Conservation (phyloP, 2,797 vertebrate genomes). For the Falco naumanni region DNA sequence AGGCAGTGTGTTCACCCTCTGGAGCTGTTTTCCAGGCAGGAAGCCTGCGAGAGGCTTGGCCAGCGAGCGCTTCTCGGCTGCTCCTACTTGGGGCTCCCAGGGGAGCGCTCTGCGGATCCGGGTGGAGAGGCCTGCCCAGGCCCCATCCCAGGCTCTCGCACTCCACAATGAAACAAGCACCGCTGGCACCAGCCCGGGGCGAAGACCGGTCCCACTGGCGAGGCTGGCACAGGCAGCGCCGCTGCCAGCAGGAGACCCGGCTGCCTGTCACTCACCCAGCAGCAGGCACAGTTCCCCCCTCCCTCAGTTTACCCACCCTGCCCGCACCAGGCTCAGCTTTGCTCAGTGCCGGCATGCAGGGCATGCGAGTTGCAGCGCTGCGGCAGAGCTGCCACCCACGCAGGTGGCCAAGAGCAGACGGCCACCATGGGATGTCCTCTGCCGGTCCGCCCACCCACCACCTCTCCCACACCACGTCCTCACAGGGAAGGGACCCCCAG, state of each 20-base stretch:
- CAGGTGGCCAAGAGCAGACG: accelerated
- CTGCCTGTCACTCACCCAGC: not conserved
- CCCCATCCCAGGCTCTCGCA: not conserved
- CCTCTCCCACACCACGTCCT: not conserved
- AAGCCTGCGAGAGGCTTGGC: not conserved
- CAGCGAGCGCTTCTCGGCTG: not conserved
- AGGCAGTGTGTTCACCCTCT: no score
- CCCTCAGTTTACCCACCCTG: not conserved
- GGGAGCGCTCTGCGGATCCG: not conserved
- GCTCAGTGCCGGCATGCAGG: accelerated
- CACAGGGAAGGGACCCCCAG: accelerated
- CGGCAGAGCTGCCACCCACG: not conserved
- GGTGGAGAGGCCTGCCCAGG: not conserved
- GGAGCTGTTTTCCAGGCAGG: not conserved
- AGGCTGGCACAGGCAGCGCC: not conserved
- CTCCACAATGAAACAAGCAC: no score
- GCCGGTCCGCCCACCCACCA: accelerated
- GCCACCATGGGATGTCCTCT: not conserved
- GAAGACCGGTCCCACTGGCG: not conserved
- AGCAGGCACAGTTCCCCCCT: accelerated
- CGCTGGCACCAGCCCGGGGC: not conserved
- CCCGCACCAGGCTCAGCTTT: no score
- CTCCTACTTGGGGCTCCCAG: not conserved
- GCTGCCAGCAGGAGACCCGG: no score
- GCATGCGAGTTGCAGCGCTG: no score